Conservation (phyloP, 2,797 vertebrate genomes). For the Semaprochilodus insignis region DNA sequence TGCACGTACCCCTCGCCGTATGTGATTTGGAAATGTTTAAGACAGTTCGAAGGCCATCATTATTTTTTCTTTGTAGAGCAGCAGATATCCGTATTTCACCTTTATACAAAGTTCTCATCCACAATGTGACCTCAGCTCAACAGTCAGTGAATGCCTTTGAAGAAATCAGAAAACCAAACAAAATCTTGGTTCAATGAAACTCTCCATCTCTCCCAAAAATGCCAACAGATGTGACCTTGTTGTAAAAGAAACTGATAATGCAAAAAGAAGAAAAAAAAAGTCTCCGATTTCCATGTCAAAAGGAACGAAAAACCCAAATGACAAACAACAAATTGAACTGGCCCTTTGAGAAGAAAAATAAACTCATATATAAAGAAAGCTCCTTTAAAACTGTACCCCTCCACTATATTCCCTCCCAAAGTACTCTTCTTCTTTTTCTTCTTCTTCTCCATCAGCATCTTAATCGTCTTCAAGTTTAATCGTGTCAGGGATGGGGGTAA, state of each 20-base stretch:
- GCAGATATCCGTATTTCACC: conserved; percentile 85
- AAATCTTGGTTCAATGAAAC: conserved; percentile 46
- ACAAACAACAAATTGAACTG: conserved; percentile 66
- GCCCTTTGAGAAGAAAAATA: conserved; percentile 65
- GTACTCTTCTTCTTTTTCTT: conserved; percentile 57
- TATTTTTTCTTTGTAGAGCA: conserved; percentile 85
- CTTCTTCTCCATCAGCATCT: conserved; percentile 66
- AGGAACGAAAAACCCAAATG: conserved; percentile 57
- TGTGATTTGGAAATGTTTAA: conserved; percentile 84
- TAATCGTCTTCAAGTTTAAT: conserved; percentile 79
- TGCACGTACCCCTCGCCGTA: conserved; percentile 58
- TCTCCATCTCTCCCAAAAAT: conserved; percentile 64
- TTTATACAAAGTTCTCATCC: conserved; percentile 72
- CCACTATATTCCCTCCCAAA: conserved; percentile 56
- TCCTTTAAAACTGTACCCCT: conserved; percentile 65
- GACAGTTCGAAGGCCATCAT: conserved; percentile 88
- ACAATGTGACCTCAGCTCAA: conserved; percentile 76
- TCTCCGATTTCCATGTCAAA: conserved; percentile 56
- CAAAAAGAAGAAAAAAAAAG: conserved; percentile 7
- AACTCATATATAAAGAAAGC: conserved; percentile 60
- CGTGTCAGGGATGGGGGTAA: conserved; percentile 47
- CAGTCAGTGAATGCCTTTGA: conserved; percentile 69
- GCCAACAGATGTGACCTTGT: conserved; percentile 63
- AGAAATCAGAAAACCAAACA: conserved; percentile 60
- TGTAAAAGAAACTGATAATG: conserved; percentile 62